phyloP scores from a whole-genome alignment of 2,888 invertebrate genomes.

The Eilema sororculum region DNA sequence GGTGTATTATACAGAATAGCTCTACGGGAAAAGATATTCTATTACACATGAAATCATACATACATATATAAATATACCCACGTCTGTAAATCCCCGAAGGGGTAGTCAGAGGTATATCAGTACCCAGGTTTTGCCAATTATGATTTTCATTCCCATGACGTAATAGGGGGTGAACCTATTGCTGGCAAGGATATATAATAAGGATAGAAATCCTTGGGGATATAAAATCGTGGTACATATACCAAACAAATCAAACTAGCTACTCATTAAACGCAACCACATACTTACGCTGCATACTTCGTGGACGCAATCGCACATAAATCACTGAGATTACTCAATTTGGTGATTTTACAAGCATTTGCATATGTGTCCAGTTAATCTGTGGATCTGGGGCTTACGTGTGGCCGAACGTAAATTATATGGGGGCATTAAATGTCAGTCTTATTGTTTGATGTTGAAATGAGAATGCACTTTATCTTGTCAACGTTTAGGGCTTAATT shows the following conservation, averaged over 20 bases:
- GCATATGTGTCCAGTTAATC: conserved; percentile 42
- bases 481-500: conserved; percentile 11
- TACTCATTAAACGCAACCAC: conserved; percentile 26
- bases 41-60: no score
- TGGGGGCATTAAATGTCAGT: conserved; percentile 35
- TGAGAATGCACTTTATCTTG: conserved; percentile 16
- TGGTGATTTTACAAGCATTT: conserved; percentile 52
- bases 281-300: conserved; percentile 27
- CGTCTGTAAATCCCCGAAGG: no score
- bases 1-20: no score
- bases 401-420: conserved; percentile 45
- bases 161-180: no score
- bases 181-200: no score
- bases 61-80: no score
- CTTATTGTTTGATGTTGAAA: conserved; percentile 32
- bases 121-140: no score
- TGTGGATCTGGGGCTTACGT: conserved; percentile 41
- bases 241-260: background rate
- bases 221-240: no score
- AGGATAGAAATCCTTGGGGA: no score
- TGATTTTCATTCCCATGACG: no score
- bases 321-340: conserved; percentile 57
- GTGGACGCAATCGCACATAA: conserved; percentile 39
- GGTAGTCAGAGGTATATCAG: no score
- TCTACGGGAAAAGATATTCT: no score